Base-by-base conservation (phyloP, 2,888 invertebrate genomes). In the Zhengitettix transpicula region DNA sequence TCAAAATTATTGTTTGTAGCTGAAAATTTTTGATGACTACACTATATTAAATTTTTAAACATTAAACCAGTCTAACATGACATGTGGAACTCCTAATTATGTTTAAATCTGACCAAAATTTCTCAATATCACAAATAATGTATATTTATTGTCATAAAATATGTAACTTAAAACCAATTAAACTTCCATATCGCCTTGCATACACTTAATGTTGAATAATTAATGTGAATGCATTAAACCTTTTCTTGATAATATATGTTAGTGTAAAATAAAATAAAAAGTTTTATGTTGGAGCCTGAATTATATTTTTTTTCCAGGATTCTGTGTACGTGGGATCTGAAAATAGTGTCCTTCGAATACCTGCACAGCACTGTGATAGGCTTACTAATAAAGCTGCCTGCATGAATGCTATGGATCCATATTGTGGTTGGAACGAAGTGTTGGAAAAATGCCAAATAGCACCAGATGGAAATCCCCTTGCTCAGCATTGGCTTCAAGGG, bases 341-440 rank as follows among this genome's bases (percentile, higher is more conserved):
- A n/a, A 70, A 75, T 0, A 79, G 80, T 1, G 76, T 91, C 8
- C 71, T 87, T 51, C 84, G 87, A 44, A 79, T 95, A 58, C 82
- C 88, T 0, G 83, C 87, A 1, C 82, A 87, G 63, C 85, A 90
- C 53, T 95, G 95, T 68, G 75, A 77, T 42, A 80, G 92, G 1
- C 87, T 89, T 72, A 76, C 76, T 10, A 82, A 82, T 10, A 78
- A 81, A 57, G 74, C 80, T 10, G 82, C 85, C 10, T 95, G 95
- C 71, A 70, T 89, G 52, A 85, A 85, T 66, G 85, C 93, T 0
- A 87, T 86, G 74, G 95, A 96, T 74, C 95, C 95, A 0, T 93
- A 95, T 71, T 96, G 96, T 72, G 95, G 93, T 10, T 96, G 95
- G 95, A 85, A 94, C 73, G 85, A 86, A 65, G 77, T 82, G 9